Base-by-base conservation (phyloP, 2,797 vertebrate genomes). In the Cuniculus paca region DNA sequence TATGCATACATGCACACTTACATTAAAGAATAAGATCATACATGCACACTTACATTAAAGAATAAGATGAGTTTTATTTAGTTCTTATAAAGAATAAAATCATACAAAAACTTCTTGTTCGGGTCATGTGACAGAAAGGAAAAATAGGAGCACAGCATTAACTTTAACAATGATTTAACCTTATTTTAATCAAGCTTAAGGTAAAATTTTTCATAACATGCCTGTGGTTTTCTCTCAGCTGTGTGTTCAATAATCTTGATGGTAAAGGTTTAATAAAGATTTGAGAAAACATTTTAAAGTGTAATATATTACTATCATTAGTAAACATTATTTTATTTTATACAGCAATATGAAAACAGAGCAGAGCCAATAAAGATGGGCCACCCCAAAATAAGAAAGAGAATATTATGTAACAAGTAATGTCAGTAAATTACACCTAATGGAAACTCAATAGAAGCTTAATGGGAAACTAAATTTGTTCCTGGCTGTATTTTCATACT, bases 351-450 rank as follows among this genome's bases (percentile, higher is more conserved):
- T 74, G 11, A 77, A 96, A 95, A 78, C 24, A 54, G 88, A 95
- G 34, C 31, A 90, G 3, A 93, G 56, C 4, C 36, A 88, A 88
- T 50, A 8, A 60, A 50, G 13, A 85, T 70, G 13, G 17, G 65
- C 50, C 65, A 83, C 42, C 3, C 6, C 54, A 50, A 91, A 93
- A 87, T 89, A 42, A 77, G 31, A 82, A 48, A 26, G 1, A 91
- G 14, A 50, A 89, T 68, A 79, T 91, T 48, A 97, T 94, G 2
- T 48, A 94, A 91, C 3, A 70, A 78, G 16, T 54, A 60, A 52
- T 45, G 86, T 60, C 16, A 87, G 20, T 82, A 94, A 92, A 82
- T 90, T 88, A 95, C 82, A 91, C 26, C 7, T 85, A 92, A 79
- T 79, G 56, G 24, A 88, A 94, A 56, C 6, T 93, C 80, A 94